Evolutionary conservation across 2,888 invertebrate species (phyloP), one percentile per base, ranked within the genome.

Genomic region (Ormyrus pomaceus): DNA sequence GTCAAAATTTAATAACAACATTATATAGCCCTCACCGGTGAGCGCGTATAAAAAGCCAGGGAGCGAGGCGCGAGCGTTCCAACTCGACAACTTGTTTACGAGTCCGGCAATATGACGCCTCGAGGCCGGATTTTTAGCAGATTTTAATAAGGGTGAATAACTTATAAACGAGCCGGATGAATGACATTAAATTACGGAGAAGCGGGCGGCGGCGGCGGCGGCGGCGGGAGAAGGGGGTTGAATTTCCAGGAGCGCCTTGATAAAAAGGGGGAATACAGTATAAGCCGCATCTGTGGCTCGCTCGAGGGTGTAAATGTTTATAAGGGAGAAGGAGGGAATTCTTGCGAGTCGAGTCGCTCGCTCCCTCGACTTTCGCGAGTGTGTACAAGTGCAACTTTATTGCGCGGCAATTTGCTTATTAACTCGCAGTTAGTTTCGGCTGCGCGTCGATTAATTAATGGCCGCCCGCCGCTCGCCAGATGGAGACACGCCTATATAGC

Each of bases 331-430:
- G 34, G 86, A 85, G 86, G 83, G 13, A 73, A 78, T 81, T 75
- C 81, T 81, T 75, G 70, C 55, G 65, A 34, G 34, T 34, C 34
- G 34, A 34, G 34, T 34, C 34, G 34, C 3, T 34, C 62, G 58
- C 59, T 5, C 59, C 61, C 55, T 9, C 45, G 59, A 53, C 45
- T 58, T 50, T 10, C 53, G 5, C 45, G 55, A 45, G 53, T 51
- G 71, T 45, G 71, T 70, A 45, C 58, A 72, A 46, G 77, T 13
- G 59, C 62, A 80, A 81, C 64, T 80, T 84, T 90, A 90, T 90
- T 88, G 89, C 90, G 86, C 86, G 86, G 88, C 90, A 90, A 91
- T 91, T 90, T 90, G 90, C 90, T 91, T 91, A 91, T 91, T 90
- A 90, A 91, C 89, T 90, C 87, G 89, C 89, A 89, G 89, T 90